These are phyloP conservation scores for Acanthornis magna DNA, from an alignment of 2,797 vertebrate species.

Conservation along the genomic window DNA sequence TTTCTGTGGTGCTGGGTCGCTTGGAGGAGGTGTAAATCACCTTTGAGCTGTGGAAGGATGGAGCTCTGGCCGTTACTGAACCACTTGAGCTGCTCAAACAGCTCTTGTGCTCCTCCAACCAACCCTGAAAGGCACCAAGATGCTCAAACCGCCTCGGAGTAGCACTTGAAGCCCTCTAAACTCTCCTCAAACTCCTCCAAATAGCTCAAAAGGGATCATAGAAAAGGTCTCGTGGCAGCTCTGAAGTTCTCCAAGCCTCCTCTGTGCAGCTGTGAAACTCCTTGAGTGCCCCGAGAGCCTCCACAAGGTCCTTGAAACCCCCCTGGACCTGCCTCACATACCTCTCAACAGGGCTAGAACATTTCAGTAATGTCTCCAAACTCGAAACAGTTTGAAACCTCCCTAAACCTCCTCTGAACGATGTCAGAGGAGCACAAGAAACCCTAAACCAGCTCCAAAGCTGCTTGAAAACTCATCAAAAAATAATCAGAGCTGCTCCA, in stretches of 20 bases:
- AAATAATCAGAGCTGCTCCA: neutral
- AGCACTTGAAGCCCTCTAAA: slow-evolving; percentile 6
- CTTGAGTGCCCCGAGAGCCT: neutral
- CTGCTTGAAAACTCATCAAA: neutral
- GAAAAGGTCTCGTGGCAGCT: neutral
- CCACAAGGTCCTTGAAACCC: neutral
- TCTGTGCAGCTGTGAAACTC: neutral
- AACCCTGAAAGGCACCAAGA: neutral
- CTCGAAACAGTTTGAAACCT: neutral
- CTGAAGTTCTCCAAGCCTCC: neutral
- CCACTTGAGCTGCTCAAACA: neutral
- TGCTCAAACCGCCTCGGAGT: neutral
- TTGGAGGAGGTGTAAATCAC: neutral
- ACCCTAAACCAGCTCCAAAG: neutral
- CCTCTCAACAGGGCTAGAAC: neutral
- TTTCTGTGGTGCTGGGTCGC: neutral
- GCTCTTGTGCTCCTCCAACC: neutral
- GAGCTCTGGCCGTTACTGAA: neutral
- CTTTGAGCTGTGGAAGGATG: neutral
- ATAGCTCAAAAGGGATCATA: neutral
- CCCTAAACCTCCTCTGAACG: rapidly evolving
- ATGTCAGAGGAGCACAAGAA: neutral
- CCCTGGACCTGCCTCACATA: neutral
- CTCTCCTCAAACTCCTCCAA: neutral
- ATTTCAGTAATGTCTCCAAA: neutral